Percentiles rank a stretch among this genome's conserved stretches.
Conservation (phyloP, 2,113 vertebrate species). For the Ramphastos sulfuratus region DNA sequence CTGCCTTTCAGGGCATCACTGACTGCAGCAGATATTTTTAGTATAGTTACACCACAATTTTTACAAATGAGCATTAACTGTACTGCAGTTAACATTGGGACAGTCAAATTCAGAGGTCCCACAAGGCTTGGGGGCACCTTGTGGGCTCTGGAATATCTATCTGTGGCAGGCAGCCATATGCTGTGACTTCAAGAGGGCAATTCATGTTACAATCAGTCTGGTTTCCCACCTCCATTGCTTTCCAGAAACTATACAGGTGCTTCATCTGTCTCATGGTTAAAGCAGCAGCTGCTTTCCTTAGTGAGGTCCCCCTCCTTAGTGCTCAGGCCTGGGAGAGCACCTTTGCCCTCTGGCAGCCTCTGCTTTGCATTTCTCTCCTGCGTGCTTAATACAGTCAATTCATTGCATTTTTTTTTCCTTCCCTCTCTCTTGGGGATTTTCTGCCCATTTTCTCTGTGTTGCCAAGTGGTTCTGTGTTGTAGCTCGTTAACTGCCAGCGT, state of each 20-base stretch:
- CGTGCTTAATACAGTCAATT: not conserved
- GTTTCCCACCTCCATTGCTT: not conserved
- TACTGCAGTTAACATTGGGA: not conserved
- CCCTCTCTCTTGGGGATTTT: conserved; percentile 33
- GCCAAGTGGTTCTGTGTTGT: conserved; percentile 64
- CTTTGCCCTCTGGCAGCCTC: not conserved
- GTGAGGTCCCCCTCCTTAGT: not conserved
- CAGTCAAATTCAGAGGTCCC: not conserved
- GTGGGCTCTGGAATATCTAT: not conserved
- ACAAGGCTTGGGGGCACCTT: not conserved
- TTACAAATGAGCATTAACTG: not conserved
- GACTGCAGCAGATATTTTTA: not conserved
- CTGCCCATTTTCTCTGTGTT: conserved; percentile 49
- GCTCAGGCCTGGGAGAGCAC: not conserved
- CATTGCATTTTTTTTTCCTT: not conserved
- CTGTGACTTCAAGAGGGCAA: not conserved
- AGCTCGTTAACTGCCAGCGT: conserved; percentile 63
- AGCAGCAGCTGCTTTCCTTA: not conserved
- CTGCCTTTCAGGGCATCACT: not conserved
- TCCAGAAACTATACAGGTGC: not conserved
- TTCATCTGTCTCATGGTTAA: not conserved
- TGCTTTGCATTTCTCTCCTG: not conserved
- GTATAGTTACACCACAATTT: not conserved
- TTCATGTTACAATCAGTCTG: accelerated
- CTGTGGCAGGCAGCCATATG: not conserved